Evolutionary conservation across 1,140 invertebrate species (phyloP).

Genomic region (Chelonus insularis): DNA sequence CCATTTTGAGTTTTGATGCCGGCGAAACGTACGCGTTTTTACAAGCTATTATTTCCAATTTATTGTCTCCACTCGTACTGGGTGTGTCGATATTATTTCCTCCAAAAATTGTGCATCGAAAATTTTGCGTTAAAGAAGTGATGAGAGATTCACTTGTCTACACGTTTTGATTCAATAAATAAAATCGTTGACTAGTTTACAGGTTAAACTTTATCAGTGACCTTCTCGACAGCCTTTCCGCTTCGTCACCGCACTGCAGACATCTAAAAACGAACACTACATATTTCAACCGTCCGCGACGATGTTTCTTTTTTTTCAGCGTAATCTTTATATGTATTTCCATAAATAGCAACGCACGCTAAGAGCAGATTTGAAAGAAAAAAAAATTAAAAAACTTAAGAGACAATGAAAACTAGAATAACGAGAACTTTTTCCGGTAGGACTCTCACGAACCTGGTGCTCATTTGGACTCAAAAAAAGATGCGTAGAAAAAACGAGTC

Average conservation of each 20-base stretch:
- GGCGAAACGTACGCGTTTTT: not conserved
- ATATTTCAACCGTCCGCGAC: not conserved
- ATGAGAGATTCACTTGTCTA: no score
- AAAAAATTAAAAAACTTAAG: no score
- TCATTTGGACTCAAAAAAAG: not conserved
- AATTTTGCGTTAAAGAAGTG: no score
- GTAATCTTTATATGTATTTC: not conserved
- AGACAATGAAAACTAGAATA: no score
- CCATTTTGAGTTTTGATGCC: constrained; percentile 3
- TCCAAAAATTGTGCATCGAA: no score
- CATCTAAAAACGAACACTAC: not conserved
- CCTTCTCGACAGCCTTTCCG: not conserved
- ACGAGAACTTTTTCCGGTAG: no score
- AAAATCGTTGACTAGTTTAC: not conserved
- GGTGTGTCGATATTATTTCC: no score
- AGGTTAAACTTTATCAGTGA: not conserved
- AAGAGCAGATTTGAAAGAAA: no score
- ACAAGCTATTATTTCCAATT: not conserved
- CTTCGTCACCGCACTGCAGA: constrained; percentile 3
- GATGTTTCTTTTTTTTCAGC: not conserved
- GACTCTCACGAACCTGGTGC: not conserved
- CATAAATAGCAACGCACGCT: no score
- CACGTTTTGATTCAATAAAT: no score
- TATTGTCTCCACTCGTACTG: not conserved
- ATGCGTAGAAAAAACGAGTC: not conserved